A percentile compares a stretch with the other conserved stretches of the same genome.
phyloP scores from a whole-genome alignment of 2,113 vertebrate genomes.

The Microcebus lehilahytsara region DNA sequence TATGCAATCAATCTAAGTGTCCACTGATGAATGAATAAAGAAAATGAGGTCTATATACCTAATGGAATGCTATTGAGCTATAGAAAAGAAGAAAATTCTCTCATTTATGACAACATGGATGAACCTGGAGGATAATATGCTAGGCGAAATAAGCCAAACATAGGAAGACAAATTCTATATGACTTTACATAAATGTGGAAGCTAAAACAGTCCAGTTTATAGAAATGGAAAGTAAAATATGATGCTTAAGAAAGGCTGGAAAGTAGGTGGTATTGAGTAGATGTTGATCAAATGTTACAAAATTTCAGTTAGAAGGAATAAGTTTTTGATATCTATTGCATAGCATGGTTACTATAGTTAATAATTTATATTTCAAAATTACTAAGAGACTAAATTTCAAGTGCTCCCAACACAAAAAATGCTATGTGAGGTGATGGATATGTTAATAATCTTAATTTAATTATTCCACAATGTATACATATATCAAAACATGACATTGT shows the following conservation, averaged over 20 bases:
- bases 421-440: not conserved
- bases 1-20: not conserved
- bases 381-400: not conserved
- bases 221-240: not conserved
- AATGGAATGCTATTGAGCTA: not conserved
- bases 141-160: not conserved
- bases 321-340: not conserved
- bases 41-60: not conserved
- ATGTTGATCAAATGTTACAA: not conserved
- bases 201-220: not conserved
- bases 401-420: not conserved
- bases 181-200: not conserved
- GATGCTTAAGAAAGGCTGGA: not conserved
- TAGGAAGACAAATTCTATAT: not conserved
- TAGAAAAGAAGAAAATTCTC: not conserved
- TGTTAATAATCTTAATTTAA: not conserved
- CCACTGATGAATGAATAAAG: not conserved
- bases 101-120: not conserved
- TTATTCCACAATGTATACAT: not conserved
- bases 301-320: not conserved
- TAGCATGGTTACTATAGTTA: not conserved
- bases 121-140: not conserved
- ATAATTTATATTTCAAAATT: not conserved
- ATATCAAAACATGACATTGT: not conserved
- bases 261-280: not conserved